Base-by-base conservation (phyloP, 35 echinoderm and acorn worm genomes). In the Acanthaster planci region DNA sequence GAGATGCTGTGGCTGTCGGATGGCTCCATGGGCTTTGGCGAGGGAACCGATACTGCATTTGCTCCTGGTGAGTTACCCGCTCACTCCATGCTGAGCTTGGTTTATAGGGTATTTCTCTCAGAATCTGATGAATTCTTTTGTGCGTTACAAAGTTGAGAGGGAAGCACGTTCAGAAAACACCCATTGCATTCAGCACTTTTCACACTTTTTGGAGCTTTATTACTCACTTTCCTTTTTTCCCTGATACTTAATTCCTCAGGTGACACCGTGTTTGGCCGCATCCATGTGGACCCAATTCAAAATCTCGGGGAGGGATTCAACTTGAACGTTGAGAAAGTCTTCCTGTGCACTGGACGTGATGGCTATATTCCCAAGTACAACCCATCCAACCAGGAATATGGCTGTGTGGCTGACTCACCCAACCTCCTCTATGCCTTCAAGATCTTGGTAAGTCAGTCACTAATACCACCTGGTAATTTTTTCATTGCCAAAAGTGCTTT, bases 351-450 rank as follows among this genome's bases (percentile, higher is more conserved):
- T 60, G 96, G 96, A 56, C 92, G 92, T 60, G 96, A 99, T 83
- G 96, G 96, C 5, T 99, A 99, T 89, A 89, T 99, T 51, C 96
- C 96, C 86, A 99, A 99, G 81, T 99, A 99, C 75, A 87, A 99
- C 92, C 96, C 96, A 64, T 36, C 3, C 30, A 82, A 90, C 44
- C 77, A 82, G 7, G 96, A 99, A 55, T 99, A 94, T 21, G 96
- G 96, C 39, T 99, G 96, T 77, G 96, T 99, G 8, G 96, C 96
- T 50, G 92, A 99, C 76, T 88, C 96, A 22, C 96, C 96, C 29
- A 99, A 99, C 89, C 89, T 99, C 35, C 96, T 99, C 35, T 94
- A 99, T 42, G 92, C 89, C 32, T 99, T 94, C 92, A 99, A 99
- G 88, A 82, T 99, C 78, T 76, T 99, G 89, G 96, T 99, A 94